Evolutionary conservation across 1,140 invertebrate species (phyloP).

Genomic region (Drosophila nannoptera): DNA sequence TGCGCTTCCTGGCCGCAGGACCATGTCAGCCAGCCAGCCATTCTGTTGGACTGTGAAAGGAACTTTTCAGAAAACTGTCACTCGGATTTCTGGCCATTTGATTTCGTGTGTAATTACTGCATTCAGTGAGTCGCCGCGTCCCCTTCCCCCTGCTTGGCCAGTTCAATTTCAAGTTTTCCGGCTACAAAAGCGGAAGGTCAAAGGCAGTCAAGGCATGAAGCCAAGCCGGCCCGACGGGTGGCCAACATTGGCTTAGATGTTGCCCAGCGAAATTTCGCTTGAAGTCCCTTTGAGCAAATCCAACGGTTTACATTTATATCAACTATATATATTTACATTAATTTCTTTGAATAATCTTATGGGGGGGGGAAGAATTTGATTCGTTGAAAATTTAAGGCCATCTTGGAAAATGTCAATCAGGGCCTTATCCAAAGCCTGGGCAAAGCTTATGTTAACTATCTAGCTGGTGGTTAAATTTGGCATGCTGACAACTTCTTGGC

Average conservation of each 20-base stretch:
- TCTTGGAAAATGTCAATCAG: no score
- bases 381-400: no score
- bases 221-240: constrained; percentile 4
- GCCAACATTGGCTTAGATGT: constrained; percentile 7
- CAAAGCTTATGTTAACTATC: no score
- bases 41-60: constrained; percentile 34
- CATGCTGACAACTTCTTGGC: no score
- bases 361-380: no score
- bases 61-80: constrained; percentile 68
- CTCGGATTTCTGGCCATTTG: constrained; percentile 69
- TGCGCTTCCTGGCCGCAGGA: constrained; percentile 25
- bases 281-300: no score
- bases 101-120: constrained; percentile 69
- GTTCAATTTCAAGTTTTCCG: constrained; percentile 66
- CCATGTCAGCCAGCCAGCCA: constrained; percentile 24
- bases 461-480: no score
- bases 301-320: no score
- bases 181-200: constrained; percentile 47
- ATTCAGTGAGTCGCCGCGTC: constrained; percentile 20
- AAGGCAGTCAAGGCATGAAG: constrained; percentile 53
- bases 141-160: constrained; percentile 5
- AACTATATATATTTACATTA: no score
- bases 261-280: background rate
- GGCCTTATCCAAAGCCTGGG: no score
- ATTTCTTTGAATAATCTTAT: no score